A percentile compares a stretch with the other conserved stretches of the same genome.
These are phyloP conservation scores for Synergus itoensis DNA, from an alignment of 2,888 invertebrate genomes.

Conservation along the genomic window DNA sequence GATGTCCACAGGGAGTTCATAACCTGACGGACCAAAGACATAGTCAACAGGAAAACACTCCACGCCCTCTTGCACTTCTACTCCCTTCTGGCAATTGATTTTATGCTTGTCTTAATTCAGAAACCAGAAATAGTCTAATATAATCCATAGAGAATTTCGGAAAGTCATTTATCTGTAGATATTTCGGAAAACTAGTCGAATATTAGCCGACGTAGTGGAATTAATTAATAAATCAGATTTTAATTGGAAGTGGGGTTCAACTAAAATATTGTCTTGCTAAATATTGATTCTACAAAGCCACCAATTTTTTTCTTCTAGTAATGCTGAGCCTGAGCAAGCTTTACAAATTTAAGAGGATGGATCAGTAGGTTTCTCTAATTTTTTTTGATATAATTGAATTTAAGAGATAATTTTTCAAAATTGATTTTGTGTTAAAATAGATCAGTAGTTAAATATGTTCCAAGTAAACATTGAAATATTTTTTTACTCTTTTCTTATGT, in stretches of 20 bases:
- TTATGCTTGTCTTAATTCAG: conserved; percentile 24
- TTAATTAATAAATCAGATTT: background rate
- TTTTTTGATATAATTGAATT: too few species aligned
- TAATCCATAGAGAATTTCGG: background rate
- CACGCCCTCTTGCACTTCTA: conserved; percentile 25
- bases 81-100: conserved; percentile 24
- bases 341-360: too few species aligned
- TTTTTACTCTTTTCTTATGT: background rate
- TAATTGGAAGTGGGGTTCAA: background rate
- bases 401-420: too few species aligned
- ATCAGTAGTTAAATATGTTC: background rate
- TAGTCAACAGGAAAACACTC: conserved; percentile 54
- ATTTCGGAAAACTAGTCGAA: background rate
- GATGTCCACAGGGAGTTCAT: conserved; percentile 58
- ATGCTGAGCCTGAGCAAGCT: too few species aligned
- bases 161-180: background rate
- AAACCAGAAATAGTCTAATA: background rate
- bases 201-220: background rate
- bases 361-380: too few species aligned
- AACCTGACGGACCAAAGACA: conserved; percentile 56
- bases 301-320: background rate
- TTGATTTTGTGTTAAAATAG: too few species aligned
- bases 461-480: background rate
- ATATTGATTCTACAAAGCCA: background rate
- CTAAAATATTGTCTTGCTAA: background rate